Base-by-base conservation (phyloP, 2,113 vertebrate genomes). In the Probosciger aterrimus region DNA sequence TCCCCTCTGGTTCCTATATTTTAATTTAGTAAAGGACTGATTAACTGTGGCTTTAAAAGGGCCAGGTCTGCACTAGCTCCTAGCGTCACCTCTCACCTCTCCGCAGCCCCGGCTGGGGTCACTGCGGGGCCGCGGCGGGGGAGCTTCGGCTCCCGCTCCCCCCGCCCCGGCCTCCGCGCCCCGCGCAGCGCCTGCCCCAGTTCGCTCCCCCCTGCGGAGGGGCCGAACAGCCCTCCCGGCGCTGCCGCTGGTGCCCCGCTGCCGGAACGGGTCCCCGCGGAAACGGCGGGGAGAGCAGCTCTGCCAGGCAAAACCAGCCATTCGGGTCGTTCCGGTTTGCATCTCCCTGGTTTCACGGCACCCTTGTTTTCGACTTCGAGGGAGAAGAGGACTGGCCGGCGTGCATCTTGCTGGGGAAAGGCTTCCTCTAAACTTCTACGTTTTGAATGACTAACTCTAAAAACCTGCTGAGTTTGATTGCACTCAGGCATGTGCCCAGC, bases 11-110 rank as follows among this genome's bases (percentile, higher is more conserved):
- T 93, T 53, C 90, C 94, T 78, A 81, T 31, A 31, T 86, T 95
- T 96, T 93, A 95, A 96, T 96, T 95, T 96, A 94, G 86, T 17
- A 33, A 90, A 97, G 93, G 93, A 88, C 82, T 97, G 95, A 96
- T 95, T 95, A 97, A 88, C 94, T 94, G 95, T 35, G 93, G 94
- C 94, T 96, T 94, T 94, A 80, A 92, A 96, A 96, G 93, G 95
- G 93, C 95, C 96, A 89, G 93, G 86, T 88, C 94, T 76, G 94
- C 39, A n/a, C 90, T 57, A 57, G 92, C 91, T 96, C 74, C n/a
- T 86, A 37, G 95, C 59, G 78, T 95, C 95, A 96, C 96, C 96
- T 96, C 96, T 96, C 95, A 95, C 93, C 94, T 97, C 94, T 50
- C 33, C 25, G 74, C 94, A 88, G 91, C 85, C 86, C 93, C 83